Evolutionary conservation across 1,140 invertebrate genomes (phyloP), one percentile per base, ranked within the genome.

Genomic region (Caligus rogercresseyi): DNA sequence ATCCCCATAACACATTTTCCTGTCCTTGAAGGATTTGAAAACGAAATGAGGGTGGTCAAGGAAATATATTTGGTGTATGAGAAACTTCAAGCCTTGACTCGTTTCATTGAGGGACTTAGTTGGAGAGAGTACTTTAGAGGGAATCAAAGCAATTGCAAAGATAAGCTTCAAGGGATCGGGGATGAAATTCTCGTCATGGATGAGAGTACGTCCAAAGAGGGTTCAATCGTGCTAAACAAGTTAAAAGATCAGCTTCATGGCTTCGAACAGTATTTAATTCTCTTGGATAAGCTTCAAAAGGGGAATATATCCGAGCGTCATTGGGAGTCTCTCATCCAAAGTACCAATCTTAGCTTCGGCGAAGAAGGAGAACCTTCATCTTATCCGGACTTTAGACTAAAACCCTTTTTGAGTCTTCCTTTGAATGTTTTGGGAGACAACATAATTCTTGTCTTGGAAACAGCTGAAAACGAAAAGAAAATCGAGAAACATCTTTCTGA

Each of bases 331-430:
- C 31, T 43, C 7, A 43, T 43, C n/a, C 7, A 43, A 43, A 43
- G n/a, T 11, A 43, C 31, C 7, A n/a, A n/a, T 43, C n/a, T 43
- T 7, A 43, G 7, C n/a, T 43, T 43, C 31, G n/a, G n/a, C n/a
- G 7, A 43, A 43, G 31, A 43, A 43, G 31, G 31, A 43, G 31
- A 43, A 7, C 31, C 31, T n/a, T n/a, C 7, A 43, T 43, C 31
- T n/a, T 43, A 43, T n/a, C 31, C 31, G 3, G 23, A 57, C 20
- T 57, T 57, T 16, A 57, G 18, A 13, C 16, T 57, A 3, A 21
- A 19, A 57, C 16, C 13, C 55, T 57, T 57, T 57, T 57, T 16
- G 55, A 24, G 25, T 23, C 13, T 57, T 57, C 16, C 16, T 3
- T 16, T 57, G 3, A 11, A 57, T 19, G 16, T 13, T 57, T 16